phyloP scores from a whole-genome alignment of 64 coral and sea anemone species.

The Anthopleura sola region DNA sequence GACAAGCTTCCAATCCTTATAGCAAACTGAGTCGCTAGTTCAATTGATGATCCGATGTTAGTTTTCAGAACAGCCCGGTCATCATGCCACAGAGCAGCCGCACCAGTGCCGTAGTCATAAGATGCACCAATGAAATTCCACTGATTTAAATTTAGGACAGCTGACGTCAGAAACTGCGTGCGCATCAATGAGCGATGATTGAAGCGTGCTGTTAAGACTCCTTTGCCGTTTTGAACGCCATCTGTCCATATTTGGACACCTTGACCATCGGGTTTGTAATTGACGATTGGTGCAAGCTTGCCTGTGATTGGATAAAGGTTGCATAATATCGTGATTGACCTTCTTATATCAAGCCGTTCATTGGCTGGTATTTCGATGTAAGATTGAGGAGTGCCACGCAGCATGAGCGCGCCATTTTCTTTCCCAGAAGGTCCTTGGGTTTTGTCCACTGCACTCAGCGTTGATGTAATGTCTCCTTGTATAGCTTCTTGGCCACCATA shows the following conservation, averaged over 20 bases:
- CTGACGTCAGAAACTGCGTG: neutral
- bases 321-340: conserved; percentile 55
- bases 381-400: conserved; percentile 41
- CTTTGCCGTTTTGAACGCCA: neutral
- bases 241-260: conserved; percentile 52
- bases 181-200: conserved; percentile 5
- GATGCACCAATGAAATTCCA: conserved; percentile 74
- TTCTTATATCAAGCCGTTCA: conserved; percentile 31
- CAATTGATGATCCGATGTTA: conserved; percentile 11
- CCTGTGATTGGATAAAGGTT: conserved; percentile 34
- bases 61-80: conserved; percentile 11
- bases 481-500: conserved; percentile 40
- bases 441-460: conserved; percentile 7
- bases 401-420: conserved; percentile 28
- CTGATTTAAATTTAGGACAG: conserved; percentile 15
- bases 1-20: conserved; percentile 56
- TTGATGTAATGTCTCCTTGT: conserved; percentile 14
- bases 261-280: conserved; percentile 43
- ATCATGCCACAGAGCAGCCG: conserved; percentile 57
- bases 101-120: conserved; percentile 52
- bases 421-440: conserved; percentile 23
- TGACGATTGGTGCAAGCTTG: conserved; percentile 45
- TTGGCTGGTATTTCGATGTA: conserved; percentile 57
- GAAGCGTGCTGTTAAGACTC: conserved; percentile 33
- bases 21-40: conserved; percentile 44